Percentiles rank a stretch among this genome's conserved stretches.
Conservation (phyloP, 2,113 vertebrate genomes). For the Thalassarche chlororhynchos region DNA sequence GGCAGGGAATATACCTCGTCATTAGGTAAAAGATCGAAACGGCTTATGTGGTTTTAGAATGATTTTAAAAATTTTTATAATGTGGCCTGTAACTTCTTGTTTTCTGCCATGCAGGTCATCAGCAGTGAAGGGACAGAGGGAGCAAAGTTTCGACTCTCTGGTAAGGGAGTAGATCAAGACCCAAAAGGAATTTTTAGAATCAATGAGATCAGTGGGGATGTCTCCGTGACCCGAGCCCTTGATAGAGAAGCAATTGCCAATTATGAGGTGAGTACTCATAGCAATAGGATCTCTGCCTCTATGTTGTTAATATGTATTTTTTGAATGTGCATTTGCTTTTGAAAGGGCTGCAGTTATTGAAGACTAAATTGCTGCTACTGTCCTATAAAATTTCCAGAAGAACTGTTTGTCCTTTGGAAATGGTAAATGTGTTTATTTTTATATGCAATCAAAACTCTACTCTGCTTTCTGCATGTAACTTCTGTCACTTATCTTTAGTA, state of each 20-base stretch:
- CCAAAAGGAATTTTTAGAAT: conserved; percentile 92
- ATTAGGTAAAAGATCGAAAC: not conserved
- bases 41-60: not conserved
- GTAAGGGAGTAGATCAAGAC: conserved; percentile 91
- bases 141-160: conserved; percentile 89
- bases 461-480: not conserved
- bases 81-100: not conserved
- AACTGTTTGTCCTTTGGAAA: not conserved
- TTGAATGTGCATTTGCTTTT: not conserved
- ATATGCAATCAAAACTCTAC: not conserved
- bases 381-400: not conserved
- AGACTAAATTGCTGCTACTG: not conserved
- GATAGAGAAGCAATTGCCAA: conserved; percentile 87
- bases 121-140: conserved; percentile 79
- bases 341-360: not conserved
- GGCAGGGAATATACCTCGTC: not conserved
- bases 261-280: conserved; percentile 83
- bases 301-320: not conserved
- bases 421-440: not conserved
- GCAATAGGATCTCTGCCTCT: not conserved
- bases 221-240: conserved; percentile 86
- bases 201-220: conserved; percentile 86
- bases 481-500: not conserved
- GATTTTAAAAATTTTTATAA: not conserved
- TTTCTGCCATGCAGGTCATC: conserved; percentile 81